Evolutionary conservation across 2,888 invertebrate genomes (phyloP), one percentile per base, ranked within the genome.

Genomic region (Microctonus aethiopoides): DNA sequence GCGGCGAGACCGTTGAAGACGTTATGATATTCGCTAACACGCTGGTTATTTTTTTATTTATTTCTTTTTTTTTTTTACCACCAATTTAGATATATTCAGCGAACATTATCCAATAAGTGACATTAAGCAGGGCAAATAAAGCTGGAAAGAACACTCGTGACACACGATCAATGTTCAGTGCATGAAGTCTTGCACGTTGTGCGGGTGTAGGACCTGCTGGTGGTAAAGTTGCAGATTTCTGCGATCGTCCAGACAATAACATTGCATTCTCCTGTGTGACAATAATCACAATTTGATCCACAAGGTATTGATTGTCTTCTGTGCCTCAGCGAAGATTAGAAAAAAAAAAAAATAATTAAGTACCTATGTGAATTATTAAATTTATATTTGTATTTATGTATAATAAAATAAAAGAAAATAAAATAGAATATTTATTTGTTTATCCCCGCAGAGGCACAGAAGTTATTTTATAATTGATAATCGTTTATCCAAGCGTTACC

Each of bases 81-180:
- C 46, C 46, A 46, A 4, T 46, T 16, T 90, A 91, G 81, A 92
- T 89, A 84, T 92, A 93, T 82, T 92, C 91, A 68, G 92, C 92
- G 85, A 93, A 93, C 82, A 91, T 88, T 78, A 91, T 90, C 93
- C 93, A 93, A 82, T 93, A 93, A 75, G 91, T 91, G 73, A 89
- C 88, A 83, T 93, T 93, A 59, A 93, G 88, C 69, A 91, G 85
- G 69, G 92, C 88, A 80, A 93, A 93, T 57, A 92, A 87, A 62
- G 91, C 88, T 1, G 93, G 93, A 81, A 93, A 93, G 79, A 92
- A 90, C 64, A 92, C 89, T 54, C 93, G 87, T 3, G 93, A 93
- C 76, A 91, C 90, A 67, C 92, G 88, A 83, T 93, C 93, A 72
- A 93, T 91, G 81, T 92, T 91, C 72, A 93, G 89, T 46, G 93